Conservation (phyloP, 1,140 invertebrate genomes). For the Anastrepha obliqua region DNA sequence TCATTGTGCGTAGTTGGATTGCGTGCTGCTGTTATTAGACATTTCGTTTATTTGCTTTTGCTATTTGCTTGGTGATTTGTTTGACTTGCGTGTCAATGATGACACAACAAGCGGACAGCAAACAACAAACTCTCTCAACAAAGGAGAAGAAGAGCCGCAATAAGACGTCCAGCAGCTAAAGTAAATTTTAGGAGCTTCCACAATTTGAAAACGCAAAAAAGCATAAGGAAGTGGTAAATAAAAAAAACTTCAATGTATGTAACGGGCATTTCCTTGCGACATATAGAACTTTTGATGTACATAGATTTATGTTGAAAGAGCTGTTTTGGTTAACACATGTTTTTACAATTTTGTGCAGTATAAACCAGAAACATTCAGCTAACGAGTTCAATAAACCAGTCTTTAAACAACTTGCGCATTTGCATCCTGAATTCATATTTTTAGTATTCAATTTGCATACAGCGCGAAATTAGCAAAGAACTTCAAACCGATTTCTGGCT, state of each 20-base stretch:
- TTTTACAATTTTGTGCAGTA: no score
- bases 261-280: no score
- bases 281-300: no score
- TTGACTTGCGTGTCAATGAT: conserved; percentile 74
- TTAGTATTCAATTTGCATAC: no score
- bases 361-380: no score
- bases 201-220: background rate
- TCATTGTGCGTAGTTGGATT: background rate
- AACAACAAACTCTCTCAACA: background rate
- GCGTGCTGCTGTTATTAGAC: background rate
- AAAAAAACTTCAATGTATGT: background rate
- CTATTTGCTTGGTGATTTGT: conserved; percentile 73
- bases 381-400: no score
- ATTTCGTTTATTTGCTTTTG: conserved; percentile 60
- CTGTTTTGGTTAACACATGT: no score
- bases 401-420: no score
- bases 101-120: conserved; percentile 65
- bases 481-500: no score
- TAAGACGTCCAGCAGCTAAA: background rate
- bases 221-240: background rate
- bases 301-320: no score
- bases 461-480: no score
- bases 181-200: background rate
- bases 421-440: no score
- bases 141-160: background rate